A percentile compares a stretch with the other conserved stretches of the same genome.
Conservation (phyloP, 2,113 vertebrate genomes). For the Cavia aperea region DNA sequence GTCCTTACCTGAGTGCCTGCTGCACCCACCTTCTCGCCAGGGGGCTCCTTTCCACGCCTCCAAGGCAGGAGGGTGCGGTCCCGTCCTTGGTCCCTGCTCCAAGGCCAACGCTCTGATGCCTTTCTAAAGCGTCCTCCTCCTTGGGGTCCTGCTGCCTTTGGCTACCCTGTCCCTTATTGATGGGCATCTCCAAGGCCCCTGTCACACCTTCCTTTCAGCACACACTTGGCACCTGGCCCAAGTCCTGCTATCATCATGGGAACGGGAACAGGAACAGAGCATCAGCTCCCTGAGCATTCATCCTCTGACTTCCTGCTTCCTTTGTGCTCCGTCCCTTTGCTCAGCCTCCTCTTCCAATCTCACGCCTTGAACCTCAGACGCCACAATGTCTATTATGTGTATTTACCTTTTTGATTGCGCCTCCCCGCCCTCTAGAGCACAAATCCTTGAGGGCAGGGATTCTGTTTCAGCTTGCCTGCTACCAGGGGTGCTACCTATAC, state of each 20-base stretch:
- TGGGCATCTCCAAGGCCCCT: not conserved
- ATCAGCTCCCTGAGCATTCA: no score
- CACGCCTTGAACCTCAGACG: not conserved
- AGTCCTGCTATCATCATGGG: not conserved
- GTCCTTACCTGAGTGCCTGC: not conserved
- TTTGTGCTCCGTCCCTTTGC: not conserved
- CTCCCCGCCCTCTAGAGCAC: not conserved
- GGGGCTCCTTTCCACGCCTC: not conserved
- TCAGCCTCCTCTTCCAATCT: not conserved
- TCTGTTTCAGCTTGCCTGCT: not conserved
- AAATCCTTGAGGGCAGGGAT: not conserved
- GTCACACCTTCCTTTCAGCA: not conserved
- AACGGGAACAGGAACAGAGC: not conserved
- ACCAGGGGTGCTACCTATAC: not conserved
- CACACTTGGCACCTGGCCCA: not conserved
- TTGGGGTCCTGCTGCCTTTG: no score
- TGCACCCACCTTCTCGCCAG: not conserved
- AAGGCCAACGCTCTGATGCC: not conserved
- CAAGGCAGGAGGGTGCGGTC: no score
- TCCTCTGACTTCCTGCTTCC: not conserved
- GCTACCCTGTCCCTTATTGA: accelerated
- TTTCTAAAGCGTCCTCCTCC: not conserved
- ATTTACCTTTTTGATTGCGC: not conserved
- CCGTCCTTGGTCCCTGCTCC: not conserved
- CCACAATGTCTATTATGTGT: not conserved